Percentiles rank a stretch among this genome's conserved stretches.
Conservation (phyloP, 2,888 invertebrate species). For the Drosophila subquinaria region DNA sequence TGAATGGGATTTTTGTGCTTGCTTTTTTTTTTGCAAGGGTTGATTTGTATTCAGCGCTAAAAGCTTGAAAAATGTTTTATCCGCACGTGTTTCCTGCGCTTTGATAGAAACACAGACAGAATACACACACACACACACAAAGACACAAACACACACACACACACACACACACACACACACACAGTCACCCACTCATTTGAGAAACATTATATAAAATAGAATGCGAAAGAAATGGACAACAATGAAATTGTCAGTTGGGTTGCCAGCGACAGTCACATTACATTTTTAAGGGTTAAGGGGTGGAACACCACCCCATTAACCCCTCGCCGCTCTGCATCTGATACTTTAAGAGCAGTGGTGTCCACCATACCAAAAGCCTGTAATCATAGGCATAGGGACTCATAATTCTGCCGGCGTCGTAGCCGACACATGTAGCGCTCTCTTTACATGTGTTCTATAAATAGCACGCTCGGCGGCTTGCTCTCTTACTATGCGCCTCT, state of each 20-base stretch:
- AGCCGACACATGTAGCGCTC: too few relatives aligned
- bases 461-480: too few relatives aligned
- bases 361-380: too few relatives aligned
- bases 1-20: constrained; percentile 60
- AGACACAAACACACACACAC: background rate
- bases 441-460: too few relatives aligned
- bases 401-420: too few relatives aligned
- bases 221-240: constrained; percentile 72
- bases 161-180: constrained; percentile 4
- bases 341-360: constrained; percentile 34
- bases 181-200: constrained; percentile 18
- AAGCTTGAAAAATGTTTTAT: constrained; percentile 81
- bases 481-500: too few relatives aligned
- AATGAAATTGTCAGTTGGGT: constrained; percentile 74
- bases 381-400: too few relatives aligned
- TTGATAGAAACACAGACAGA: constrained; percentile 55
- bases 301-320: background rate
- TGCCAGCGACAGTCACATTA: constrained; percentile 64
- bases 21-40: constrained; percentile 47
- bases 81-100: constrained; percentile 82
- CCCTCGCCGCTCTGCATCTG: constrained; percentile 16
- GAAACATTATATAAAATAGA: constrained; percentile 75
- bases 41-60: constrained; percentile 82
- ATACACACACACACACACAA: constrained; percentile 3
- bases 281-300: constrained; percentile 40